Evolutionary conservation across 2,888 invertebrate species (phyloP).

Genomic region (Drymonia ruficornis): DNA sequence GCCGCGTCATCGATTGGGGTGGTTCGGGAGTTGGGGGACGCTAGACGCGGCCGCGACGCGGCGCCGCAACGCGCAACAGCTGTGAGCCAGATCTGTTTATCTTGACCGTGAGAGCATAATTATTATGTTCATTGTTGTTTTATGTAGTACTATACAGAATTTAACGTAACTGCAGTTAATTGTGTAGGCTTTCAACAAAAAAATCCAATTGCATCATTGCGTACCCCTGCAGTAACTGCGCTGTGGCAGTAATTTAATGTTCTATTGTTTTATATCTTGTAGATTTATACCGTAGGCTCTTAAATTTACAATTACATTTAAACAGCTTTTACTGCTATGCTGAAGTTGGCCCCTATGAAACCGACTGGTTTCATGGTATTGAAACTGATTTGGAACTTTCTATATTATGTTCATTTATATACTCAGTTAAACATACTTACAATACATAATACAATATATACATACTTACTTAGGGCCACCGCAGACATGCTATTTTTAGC

Average conservation of each 20-base stretch:
- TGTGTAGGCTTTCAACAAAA: slow-evolving; percentile 1
- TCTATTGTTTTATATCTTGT: neutral
- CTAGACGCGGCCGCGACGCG: slow-evolving; percentile 53
- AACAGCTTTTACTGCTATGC: neutral
- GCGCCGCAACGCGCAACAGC: slow-evolving; percentile 74
- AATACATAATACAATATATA: too few relatives aligned
- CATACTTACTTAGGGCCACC: too few relatives aligned
- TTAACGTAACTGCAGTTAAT: slow-evolving; percentile 16
- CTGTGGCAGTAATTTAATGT: neutral
- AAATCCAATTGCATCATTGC: neutral
- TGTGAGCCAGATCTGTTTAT: slow-evolving; percentile 74
- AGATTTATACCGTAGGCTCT: neutral
- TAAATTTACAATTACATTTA: neutral
- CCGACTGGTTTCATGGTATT: too few relatives aligned
- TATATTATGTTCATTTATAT: too few relatives aligned
- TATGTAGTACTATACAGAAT: slow-evolving; percentile 38
- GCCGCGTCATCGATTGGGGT: slow-evolving; percentile 65
- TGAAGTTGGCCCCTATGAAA: neutral
- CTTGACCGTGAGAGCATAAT: slow-evolving; percentile 79
- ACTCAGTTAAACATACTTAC: too few relatives aligned
- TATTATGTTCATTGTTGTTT: slow-evolving; percentile 57
- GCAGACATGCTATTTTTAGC: too few relatives aligned
- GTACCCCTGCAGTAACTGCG: neutral
- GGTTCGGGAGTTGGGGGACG: slow-evolving; percentile 56
- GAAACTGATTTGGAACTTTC: too few relatives aligned